Conservation (phyloP, 2,888 invertebrate genomes). For the Masnerella sp. region DNA sequence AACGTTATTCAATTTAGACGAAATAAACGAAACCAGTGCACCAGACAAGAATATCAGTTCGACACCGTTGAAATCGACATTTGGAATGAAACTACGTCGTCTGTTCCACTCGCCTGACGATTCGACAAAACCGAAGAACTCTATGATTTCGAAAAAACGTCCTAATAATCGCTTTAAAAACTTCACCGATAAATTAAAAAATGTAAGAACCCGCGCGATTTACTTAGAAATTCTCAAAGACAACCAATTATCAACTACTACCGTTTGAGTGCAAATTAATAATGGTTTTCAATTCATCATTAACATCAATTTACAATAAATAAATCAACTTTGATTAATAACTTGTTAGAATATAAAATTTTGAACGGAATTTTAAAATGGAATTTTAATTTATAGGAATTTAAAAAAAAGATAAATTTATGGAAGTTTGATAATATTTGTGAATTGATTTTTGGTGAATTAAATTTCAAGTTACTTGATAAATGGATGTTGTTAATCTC, state of each 20-base stretch:
- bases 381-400: too few relatives aligned
- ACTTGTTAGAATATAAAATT: too few relatives aligned
- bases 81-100: constrained; percentile 23
- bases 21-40: background rate
- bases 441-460: too few relatives aligned
- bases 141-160: constrained; percentile 13
- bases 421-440: too few relatives aligned
- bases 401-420: too few relatives aligned
- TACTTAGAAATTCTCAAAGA: constrained; percentile 6
- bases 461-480: too few relatives aligned
- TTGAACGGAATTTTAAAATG: too few relatives aligned
- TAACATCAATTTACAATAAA: too few relatives aligned
- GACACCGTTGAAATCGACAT: constrained; percentile 6
- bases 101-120: constrained; percentile 23
- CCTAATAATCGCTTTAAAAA: constrained; percentile 13
- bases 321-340: too few relatives aligned
- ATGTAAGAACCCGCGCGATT: constrained; percentile 24
- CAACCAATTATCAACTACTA: background rate
- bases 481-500: too few relatives aligned
- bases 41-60: background rate
- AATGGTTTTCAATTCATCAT: too few relatives aligned
- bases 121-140: background rate
- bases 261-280: background rate
- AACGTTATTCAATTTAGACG: background rate
- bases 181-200: constrained; percentile 32